Evolutionary conservation across 2,888 invertebrate genomes (phyloP), one percentile per base, ranked within the genome.

Genomic region (Stenchaetothrips biformis): DNA sequence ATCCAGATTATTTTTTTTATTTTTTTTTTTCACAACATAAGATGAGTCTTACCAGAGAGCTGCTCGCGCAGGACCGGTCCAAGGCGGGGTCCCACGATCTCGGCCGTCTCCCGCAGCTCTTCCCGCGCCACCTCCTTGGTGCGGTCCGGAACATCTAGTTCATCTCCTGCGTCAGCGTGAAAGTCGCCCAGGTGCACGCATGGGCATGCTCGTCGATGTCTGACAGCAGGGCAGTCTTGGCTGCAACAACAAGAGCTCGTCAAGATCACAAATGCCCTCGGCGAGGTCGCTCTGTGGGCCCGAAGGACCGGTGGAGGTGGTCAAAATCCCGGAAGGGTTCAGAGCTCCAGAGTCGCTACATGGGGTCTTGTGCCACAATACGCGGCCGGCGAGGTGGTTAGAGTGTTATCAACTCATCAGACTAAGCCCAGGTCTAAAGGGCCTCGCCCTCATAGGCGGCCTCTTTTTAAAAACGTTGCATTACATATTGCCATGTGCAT

Each of bases 71-170:
- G 85, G n/a, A n/a, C 83, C 91, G 90, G 77, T 86, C 86, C 37
- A 94, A 85, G 25, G 91, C 91, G 82, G 89, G 86, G 81, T n/a
- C 90, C 89, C 7, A 91, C 89, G 27, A 89, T 87, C 85, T 93
- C 93, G 0, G 92, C 92, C 0, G 91, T 90, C 86, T 95, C 95
- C 81, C 93, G 88, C 21, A 95, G 87, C 85, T 95, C 94, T 21
- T 86, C 88, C 83, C 88, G 88, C 0, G 95, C 93, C 83, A 90
- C 92, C 85, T 92, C 90, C 79, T 87, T 84, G 67, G 21, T 25
- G 11, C 67, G 67, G 25, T 74, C 67, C 21, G 21, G n/a, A n/a
- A 25, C 67, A 74, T 74, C 67, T 74, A 25, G 25, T 25, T 25
- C 25, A 74, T 25, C 67, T 74, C 67, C 21, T 25, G 25, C 25